Percentiles rank a stretch among this genome's conserved stretches.
These are phyloP conservation scores for Strix uralensis DNA, from an alignment of 2,113 vertebrate genomes.

Conservation along the genomic window DNA sequence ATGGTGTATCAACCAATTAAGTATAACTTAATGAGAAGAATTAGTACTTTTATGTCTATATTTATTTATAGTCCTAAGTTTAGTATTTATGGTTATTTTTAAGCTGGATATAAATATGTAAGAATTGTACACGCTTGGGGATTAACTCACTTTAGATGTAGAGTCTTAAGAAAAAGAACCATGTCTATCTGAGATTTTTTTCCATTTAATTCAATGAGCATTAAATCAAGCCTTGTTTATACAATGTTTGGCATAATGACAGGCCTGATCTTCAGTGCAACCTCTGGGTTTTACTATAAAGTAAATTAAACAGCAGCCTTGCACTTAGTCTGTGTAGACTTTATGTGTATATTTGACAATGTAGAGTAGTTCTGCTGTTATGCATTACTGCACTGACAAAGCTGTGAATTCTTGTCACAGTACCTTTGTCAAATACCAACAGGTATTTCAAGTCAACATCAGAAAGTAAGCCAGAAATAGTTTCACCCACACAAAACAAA, in stretches of 20 bases:
- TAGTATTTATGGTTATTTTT: background rate
- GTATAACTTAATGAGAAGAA: background rate
- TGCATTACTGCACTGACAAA: background rate
- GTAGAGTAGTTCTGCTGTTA: background rate
- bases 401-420: background rate
- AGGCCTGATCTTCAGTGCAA: constrained; percentile 9
- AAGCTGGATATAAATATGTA: background rate
- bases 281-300: background rate
- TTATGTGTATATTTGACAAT: background rate
- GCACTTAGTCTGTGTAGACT: background rate
- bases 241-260: background rate
- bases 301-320: background rate
- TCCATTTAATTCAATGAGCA: background rate
- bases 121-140: background rate
- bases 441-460: background rate
- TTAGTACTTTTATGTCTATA: background rate
- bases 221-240: constrained; percentile 30
- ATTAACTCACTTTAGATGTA: background rate
- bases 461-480: background rate
- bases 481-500: background rate
- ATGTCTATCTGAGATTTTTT: background rate
- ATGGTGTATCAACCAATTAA: background rate
- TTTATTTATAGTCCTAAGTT: background rate
- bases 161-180: background rate
- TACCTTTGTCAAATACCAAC: background rate